Conservation (phyloP, 2,797 vertebrate species). For the Pseudochaenichthys georgianus region DNA sequence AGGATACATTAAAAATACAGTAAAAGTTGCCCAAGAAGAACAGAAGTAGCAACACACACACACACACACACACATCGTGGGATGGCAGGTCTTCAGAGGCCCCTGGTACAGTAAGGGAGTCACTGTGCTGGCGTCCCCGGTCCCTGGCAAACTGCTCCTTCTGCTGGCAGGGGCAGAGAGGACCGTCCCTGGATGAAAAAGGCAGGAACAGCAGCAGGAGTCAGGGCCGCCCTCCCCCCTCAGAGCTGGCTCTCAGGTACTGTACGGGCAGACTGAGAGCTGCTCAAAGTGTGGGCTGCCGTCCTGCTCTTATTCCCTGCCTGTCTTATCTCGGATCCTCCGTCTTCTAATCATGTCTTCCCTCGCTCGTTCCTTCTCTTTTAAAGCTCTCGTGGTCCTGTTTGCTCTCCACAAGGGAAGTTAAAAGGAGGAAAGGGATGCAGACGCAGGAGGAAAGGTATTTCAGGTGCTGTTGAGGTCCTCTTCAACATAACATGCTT, state of each 20-base stretch:
- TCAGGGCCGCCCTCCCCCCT: conserved; percentile 58
- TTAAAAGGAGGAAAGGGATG: conserved; percentile 4
- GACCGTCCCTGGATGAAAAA: conserved; percentile 68
- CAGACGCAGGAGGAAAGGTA: conserved; percentile 20
- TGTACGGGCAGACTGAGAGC: conserved; percentile 4
- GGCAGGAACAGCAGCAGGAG: conserved; percentile 53
- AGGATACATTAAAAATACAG: conserved; percentile 36
- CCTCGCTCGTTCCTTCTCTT: conserved; percentile 44
- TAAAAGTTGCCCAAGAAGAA: conserved; percentile 43
- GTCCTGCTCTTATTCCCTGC: conserved; percentile 35
- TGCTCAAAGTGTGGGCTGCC: conserved; percentile 64
- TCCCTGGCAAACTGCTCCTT: conserved; percentile 59
- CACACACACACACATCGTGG: conserved; percentile 53
- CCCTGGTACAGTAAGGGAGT: conserved; percentile 65
- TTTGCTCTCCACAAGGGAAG: conserved; percentile 45
- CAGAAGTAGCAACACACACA: conserved; percentile 23
- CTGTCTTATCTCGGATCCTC: conserved; percentile 59
- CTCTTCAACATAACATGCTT: conserved; percentile 60
- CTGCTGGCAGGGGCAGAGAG: conserved; percentile 66
- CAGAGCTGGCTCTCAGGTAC: conserved; percentile 55
- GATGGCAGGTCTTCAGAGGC: conserved; percentile 70
- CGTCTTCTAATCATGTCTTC: conserved; percentile 64
- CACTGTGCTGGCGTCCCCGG: conserved; percentile 52
- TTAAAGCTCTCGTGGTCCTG: conserved; percentile 33
- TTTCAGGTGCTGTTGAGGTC: conserved; percentile 62